Percentiles rank a stretch among this genome's conserved stretches.
Evolutionary conservation across 2,113 vertebrate genomes (phyloP).

Genomic region (Pelvicachromis taeniatus): DNA sequence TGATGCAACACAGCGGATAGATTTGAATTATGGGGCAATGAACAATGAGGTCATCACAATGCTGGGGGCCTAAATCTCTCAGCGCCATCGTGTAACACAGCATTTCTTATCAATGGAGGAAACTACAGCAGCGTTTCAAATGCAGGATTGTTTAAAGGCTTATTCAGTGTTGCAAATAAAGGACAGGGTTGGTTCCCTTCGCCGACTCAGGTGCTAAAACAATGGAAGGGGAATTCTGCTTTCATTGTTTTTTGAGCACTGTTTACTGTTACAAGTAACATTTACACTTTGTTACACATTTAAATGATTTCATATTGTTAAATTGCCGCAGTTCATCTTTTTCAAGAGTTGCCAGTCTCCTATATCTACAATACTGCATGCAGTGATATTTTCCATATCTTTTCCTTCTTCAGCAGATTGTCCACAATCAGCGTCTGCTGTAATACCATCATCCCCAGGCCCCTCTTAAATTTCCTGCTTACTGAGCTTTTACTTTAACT

Average conservation of each 20-base stretch:
- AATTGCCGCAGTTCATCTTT: not conserved
- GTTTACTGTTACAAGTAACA: not conserved
- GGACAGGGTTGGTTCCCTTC: not conserved
- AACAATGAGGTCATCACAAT: slow-evolving; percentile 71
- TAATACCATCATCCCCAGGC: slow-evolving; percentile 64
- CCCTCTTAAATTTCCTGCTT: slow-evolving; percentile 69
- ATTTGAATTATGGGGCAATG: slow-evolving; percentile 72
- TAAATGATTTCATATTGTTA: not conserved
- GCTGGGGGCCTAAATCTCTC: slow-evolving; percentile 63
- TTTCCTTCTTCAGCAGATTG: slow-evolving; percentile 60
- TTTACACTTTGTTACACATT: not conserved
- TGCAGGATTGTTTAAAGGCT: slow-evolving; percentile 38
- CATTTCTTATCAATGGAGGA: slow-evolving; percentile 64
- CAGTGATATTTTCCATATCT: slow-evolving; percentile 63
- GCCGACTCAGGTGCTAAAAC: slow-evolving; percentile 14
- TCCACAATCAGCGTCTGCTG: slow-evolving; percentile 57
- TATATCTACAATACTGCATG: slow-evolving; percentile 16
- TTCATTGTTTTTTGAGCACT: not conserved
- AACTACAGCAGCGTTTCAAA: slow-evolving; percentile 18
- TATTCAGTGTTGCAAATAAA: slow-evolving; percentile 16
- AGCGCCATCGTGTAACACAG: slow-evolving; percentile 26
- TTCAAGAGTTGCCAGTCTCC: not conserved
- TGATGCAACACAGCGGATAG: slow-evolving; percentile 65
- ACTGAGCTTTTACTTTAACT: slow-evolving; percentile 72
- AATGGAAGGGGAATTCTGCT: slow-evolving; percentile 47